phyloP scores from a whole-genome alignment of 2,113 vertebrate genomes.

The Candoia aspera region DNA sequence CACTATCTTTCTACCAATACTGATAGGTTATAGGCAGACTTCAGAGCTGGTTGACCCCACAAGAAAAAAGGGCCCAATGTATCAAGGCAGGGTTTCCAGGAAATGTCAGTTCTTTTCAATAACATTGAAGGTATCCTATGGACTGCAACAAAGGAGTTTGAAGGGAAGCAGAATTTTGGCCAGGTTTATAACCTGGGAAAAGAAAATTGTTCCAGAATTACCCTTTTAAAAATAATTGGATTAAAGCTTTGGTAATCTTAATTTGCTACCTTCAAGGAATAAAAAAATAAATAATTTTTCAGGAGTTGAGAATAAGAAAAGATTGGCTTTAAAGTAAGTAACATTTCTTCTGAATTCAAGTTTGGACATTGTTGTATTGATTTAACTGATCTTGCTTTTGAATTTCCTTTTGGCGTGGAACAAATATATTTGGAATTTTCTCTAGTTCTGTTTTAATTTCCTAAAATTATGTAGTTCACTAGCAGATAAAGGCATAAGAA shows the following conservation, averaged over 20 bases:
- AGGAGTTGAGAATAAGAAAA: not conserved
- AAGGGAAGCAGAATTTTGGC: not conserved
- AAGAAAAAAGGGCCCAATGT: not conserved
- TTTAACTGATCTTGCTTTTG: not conserved
- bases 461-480: not conserved
- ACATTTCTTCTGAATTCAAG: not conserved
- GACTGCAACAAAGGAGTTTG: not conserved
- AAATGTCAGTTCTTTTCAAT: not conserved
- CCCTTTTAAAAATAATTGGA: not conserved
- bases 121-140: not conserved
- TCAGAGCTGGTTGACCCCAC: not conserved
- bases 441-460: not conserved
- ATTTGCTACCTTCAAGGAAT: no score
- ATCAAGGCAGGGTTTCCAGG: not conserved
- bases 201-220: not conserved
- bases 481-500: not conserved
- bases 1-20: fast-evolving
- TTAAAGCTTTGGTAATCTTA: not conserved
- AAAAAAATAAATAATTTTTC: not conserved
- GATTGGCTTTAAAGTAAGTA: not conserved
- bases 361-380: not conserved
- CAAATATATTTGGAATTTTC: not conserved
- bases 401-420: not conserved
- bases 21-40: not conserved
- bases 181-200: not conserved